Percentiles rank a stretch among this genome's conserved stretches.
These are phyloP conservation scores for Metopolophium dirhodum DNA, from an alignment of 1,140 invertebrate genomes.

Conservation along the genomic window DNA sequence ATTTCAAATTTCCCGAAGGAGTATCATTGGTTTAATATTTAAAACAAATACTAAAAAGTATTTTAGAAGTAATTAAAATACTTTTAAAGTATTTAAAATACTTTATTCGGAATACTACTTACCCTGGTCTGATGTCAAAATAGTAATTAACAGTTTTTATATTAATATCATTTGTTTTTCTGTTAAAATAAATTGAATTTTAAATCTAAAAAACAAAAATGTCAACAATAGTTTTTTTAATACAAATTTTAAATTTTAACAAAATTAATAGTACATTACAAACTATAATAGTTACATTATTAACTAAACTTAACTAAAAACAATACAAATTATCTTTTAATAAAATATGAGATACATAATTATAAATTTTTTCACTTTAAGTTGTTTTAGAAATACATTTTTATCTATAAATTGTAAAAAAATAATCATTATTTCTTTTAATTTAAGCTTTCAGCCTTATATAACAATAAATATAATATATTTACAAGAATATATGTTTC, in stretches of 20 bases:
- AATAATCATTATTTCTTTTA: not conserved
- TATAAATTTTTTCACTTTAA: not conserved
- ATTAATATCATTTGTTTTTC: not conserved
- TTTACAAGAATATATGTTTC: not conserved
- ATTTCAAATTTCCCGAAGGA: no score
- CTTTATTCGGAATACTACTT: no score
- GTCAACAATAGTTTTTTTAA: not conserved
- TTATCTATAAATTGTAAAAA: not conserved
- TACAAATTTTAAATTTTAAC: not conserved
- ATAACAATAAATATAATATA: slow-evolving; percentile 27
- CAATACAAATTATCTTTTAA: not conserved
- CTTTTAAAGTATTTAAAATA: no score
- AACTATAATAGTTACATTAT: not conserved
- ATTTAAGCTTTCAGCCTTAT: slow-evolving; percentile 35
- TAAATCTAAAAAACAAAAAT: not conserved
- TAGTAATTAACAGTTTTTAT: not conserved
- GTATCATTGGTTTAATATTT: no score
- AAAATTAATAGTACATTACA: slow-evolving; percentile 36
- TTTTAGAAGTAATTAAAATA: no score
- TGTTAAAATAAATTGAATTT: not conserved
- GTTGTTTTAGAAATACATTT: not conserved
- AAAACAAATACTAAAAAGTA: no score
- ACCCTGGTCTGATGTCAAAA: not conserved
- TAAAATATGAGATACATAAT: slow-evolving; percentile 31
- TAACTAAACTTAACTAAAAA: slow-evolving; percentile 10